Evolutionary conservation across 1,140 invertebrate genomes (phyloP).

Genomic region (Drosophila parvula): DNA sequence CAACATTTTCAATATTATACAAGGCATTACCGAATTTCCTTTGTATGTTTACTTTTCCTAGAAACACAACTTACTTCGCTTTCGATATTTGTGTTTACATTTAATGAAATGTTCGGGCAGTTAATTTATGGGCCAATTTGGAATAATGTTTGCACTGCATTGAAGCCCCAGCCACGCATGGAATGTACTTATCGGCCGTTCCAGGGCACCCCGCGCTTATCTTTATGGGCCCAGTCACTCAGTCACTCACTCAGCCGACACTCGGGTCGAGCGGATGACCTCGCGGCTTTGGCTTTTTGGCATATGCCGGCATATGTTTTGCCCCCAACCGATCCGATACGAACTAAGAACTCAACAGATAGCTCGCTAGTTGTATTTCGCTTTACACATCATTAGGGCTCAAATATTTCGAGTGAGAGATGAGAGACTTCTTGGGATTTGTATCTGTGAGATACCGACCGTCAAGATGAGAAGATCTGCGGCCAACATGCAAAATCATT

Average conservation of each 20-base stretch:
- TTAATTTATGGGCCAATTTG: constrained; percentile 43
- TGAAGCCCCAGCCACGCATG: constrained; percentile 14
- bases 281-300: constrained; percentile 32
- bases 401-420: constrained; percentile 24
- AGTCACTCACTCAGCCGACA: constrained; percentile 32
- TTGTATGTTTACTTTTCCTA: background rate
- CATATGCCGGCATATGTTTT: constrained; percentile 38
- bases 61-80: background rate
- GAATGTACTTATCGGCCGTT: constrained; percentile 35
- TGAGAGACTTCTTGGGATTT: constrained; percentile 19
- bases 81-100: constrained; percentile 3
- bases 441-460: constrained; percentile 4
- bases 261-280: constrained; percentile 17
- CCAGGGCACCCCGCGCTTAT: constrained; percentile 48
- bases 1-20: background rate
- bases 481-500: constrained; percentile 41
- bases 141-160: constrained; percentile 22
- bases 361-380: constrained; percentile 7
- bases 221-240: constrained; percentile 42
- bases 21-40: background rate
- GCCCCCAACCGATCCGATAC: constrained; percentile 3
- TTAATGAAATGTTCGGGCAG: constrained; percentile 13
- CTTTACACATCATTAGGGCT: constrained; percentile 62
- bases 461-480: constrained; percentile 28
- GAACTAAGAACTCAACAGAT: background rate